A percentile compares a stretch with the other conserved stretches of the same genome.
Evolutionary conservation across 2,888 invertebrate genomes (phyloP).

Genomic region (Dermolepida albohirtum): DNA sequence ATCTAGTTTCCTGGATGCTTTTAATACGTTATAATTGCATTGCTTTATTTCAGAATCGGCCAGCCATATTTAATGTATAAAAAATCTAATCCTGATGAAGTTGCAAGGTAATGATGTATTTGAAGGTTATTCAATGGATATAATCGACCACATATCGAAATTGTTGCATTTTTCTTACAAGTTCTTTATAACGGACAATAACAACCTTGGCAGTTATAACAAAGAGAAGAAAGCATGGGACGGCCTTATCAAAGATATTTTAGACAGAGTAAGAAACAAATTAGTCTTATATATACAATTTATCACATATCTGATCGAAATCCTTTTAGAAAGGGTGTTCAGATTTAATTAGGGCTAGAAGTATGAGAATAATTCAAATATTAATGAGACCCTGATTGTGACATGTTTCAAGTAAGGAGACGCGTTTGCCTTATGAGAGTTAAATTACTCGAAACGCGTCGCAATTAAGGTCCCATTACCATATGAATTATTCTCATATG

Average conservation of each 20-base stretch:
- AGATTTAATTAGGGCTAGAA: too few relatives aligned
- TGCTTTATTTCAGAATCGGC: conserved; percentile 71
- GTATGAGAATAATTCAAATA: too few relatives aligned
- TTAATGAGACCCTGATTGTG: too few relatives aligned
- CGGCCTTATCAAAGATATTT: conserved; percentile 79
- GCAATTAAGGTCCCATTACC: too few relatives aligned
- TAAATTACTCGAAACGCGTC: too few relatives aligned
- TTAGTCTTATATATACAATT: too few relatives aligned
- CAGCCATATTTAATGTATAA: conserved; percentile 77
- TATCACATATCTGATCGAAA: too few relatives aligned
- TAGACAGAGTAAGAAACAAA: conserved; percentile 74
- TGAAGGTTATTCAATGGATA: conserved; percentile 92
- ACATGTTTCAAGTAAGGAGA: too few relatives aligned
- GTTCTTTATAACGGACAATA: conserved; percentile 77
- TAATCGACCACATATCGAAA: conserved; percentile 82
- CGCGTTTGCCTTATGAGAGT: too few relatives aligned
- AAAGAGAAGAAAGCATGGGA: conserved; percentile 80
- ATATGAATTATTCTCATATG: too few relatives aligned
- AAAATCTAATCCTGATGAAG: conserved; percentile 69
- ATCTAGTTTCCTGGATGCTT: too few relatives aligned
- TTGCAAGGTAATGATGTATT: conserved; percentile 81
- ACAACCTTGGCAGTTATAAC: conserved; percentile 76
- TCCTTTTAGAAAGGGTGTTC: too few relatives aligned
- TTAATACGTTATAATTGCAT: conserved; percentile 56
- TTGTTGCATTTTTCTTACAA: conserved; percentile 71